These are phyloP conservation scores for Cosmia pyralina DNA, from an alignment of 2,888 invertebrate genomes.

Conservation along the genomic window DNA sequence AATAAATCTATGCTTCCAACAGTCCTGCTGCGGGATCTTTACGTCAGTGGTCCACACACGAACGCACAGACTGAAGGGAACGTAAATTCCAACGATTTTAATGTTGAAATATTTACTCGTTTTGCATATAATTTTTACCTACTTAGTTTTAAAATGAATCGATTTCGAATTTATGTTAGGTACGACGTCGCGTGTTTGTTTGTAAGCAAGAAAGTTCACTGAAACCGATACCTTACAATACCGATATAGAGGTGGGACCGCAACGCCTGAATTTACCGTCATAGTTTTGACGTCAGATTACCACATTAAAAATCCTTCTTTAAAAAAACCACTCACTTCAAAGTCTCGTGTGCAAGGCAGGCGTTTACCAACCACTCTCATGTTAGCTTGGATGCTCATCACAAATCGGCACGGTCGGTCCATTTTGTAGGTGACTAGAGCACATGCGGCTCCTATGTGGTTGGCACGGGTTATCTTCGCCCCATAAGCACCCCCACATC, in stretches of 20 bases:
- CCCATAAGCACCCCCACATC: slow-evolving; percentile 92
- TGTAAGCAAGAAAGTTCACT: not conserved
- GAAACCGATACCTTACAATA: not conserved
- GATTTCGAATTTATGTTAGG: not conserved
- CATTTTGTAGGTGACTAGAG: slow-evolving; percentile 92
- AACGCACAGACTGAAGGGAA: not conserved
- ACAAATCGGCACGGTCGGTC: slow-evolving; percentile 93
- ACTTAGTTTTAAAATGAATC: not conserved
- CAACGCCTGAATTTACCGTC: not conserved
- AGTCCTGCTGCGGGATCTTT: not conserved
- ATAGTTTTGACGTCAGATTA: not conserved
- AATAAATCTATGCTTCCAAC: not conserved
- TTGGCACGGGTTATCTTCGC: slow-evolving; percentile 92
- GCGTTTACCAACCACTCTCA: slow-evolving; percentile 93
- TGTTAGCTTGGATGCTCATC: slow-evolving; percentile 93
- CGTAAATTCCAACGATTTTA: not conserved
- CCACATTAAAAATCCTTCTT: not conserved
- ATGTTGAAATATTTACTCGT: not conserved
- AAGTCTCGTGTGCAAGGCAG: slow-evolving; percentile 91
- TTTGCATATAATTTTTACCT: not conserved
- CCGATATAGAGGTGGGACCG: too few relatives aligned
- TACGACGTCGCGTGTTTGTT: not conserved
- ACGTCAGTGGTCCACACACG: not conserved
- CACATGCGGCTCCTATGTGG: slow-evolving; percentile 91
- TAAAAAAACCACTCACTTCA: slow-evolving; percentile 85